Conservation (phyloP, 2,888 invertebrate genomes). For the Pachymerium ferrugineum region DNA sequence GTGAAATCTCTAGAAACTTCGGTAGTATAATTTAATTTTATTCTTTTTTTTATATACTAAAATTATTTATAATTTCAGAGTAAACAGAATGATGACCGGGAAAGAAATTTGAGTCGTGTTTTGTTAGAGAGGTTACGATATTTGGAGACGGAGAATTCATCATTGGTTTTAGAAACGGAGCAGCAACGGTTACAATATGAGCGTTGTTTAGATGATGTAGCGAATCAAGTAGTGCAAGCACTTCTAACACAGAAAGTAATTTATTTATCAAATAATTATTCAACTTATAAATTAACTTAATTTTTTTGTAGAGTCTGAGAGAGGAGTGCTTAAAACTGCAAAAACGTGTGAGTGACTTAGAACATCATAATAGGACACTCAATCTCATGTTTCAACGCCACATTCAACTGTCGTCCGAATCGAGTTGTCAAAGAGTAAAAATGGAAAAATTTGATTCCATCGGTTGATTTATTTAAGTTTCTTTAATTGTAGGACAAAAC, state of each 20-base stretch:
- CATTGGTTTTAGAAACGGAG: conserved; percentile 60
- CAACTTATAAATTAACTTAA: background rate
- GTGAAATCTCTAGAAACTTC: conserved; percentile 38
- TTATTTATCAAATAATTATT: conserved; percentile 23
- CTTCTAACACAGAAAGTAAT: conserved; percentile 74
- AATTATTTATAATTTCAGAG: background rate
- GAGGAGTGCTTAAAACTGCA: conserved; percentile 71
- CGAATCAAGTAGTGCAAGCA: conserved; percentile 74
- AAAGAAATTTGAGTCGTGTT: conserved; percentile 42
- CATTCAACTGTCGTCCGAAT: conserved; percentile 19
- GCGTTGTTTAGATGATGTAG: conserved; percentile 72
- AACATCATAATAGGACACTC: conserved; percentile 68
- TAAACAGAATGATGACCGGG: conserved; percentile 31
- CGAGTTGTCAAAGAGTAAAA: conserved; percentile 10
- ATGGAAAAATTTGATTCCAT: too few species aligned
- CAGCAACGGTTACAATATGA: conserved; percentile 68
- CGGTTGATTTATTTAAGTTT: background rate
- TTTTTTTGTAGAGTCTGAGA: conserved; percentile 60
- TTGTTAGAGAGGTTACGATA: conserved; percentile 55
- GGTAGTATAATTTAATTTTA: conserved; percentile 34
- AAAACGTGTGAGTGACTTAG: conserved; percentile 67
- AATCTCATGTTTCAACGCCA: conserved; percentile 53
- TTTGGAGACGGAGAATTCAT: conserved; percentile 57
- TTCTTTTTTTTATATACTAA: background rate
- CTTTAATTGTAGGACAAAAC: background rate